Base-by-base conservation (phyloP, 1,140 invertebrate species). In the Ericerus pela region DNA sequence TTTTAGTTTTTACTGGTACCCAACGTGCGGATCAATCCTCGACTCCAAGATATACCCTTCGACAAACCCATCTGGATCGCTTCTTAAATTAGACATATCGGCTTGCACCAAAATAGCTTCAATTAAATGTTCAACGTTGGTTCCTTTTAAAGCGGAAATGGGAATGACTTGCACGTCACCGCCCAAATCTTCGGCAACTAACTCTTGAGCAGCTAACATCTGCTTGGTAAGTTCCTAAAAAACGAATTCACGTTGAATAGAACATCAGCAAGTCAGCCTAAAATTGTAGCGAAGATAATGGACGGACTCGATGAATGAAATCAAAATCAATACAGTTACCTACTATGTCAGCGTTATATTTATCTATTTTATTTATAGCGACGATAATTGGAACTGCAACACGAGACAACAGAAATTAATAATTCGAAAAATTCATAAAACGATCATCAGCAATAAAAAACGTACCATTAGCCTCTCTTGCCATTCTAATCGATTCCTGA, bases 351-450 rank as follows among this genome's bases (percentile, higher is more conserved):
- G 85, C 86, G 65, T 79, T 78, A 51, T 80, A 79, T 66, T 94
- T 93, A 71, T 99, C 96, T 62, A 96, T 93, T 77, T 99, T 99
- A 70, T 99, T 99, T 47, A 99, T 85, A n/a, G 96, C 96, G 47
- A 99, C 90, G 63, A 99, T 82, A 2, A 99, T 85, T 0, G 94
- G 93, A 61, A 98, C 91, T 82, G 72, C 22, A 77, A 77, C 70
- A 64, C 64, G 62, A 63, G 60, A 65, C 53, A 41, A 60, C 57
- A 57, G 57, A 1, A 31, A 27, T 33, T 51, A 53, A 43, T 16
- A 53, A 12, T 27, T 31, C 37, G 53, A 27, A 29, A 56, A 57
- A 51, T 18, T 37, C 12, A 54, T 53, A 54, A 29, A 12, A 54
- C 30, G 5, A 55, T 10, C 14, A 54, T 53, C 6, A 54, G n/a